A percentile compares a stretch with the other conserved stretches of the same genome.
Evolutionary conservation across 1,140 invertebrate genomes (phyloP).

Genomic region (Sweltsa coloradensis): DNA sequence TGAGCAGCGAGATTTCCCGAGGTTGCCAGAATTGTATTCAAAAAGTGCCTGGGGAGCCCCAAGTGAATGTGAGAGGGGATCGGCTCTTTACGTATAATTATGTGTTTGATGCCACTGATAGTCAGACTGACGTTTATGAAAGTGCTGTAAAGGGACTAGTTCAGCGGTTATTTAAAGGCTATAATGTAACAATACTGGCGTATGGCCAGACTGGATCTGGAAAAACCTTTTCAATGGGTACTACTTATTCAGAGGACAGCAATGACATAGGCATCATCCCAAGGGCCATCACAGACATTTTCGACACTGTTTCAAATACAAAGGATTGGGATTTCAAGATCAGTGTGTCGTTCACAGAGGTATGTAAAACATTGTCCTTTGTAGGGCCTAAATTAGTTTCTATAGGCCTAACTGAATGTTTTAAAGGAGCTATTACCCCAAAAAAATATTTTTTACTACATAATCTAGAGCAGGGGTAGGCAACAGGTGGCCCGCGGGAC

Average conservation of each 20-base stretch:
- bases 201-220: constrained; percentile 93
- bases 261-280: constrained; percentile 76
- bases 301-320: constrained; percentile 49
- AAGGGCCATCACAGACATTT: constrained; percentile 70
- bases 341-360: no score
- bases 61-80: constrained; percentile 60
- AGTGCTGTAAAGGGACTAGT: constrained; percentile 62
- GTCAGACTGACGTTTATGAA: constrained; percentile 66
- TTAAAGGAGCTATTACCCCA: no score
- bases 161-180: constrained; percentile 70
- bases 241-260: constrained; percentile 49
- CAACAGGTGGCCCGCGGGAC: no score
- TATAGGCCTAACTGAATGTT: no score
- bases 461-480: no score
- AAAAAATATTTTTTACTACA: no score
- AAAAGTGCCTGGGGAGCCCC: constrained; percentile 42
- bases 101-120: constrained; percentile 56
- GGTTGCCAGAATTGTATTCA: constrained; percentile 55
- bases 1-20: constrained; percentile 50
- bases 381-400: constrained; percentile 1
- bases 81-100: constrained; percentile 81
- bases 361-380: no score
- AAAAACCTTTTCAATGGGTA: constrained; percentile 89
- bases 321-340: constrained; percentile 55
- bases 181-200: constrained; percentile 84